These are phyloP conservation scores for Cybosia mesomella DNA, from an alignment of 2,888 invertebrate species.

Conservation along the genomic window DNA sequence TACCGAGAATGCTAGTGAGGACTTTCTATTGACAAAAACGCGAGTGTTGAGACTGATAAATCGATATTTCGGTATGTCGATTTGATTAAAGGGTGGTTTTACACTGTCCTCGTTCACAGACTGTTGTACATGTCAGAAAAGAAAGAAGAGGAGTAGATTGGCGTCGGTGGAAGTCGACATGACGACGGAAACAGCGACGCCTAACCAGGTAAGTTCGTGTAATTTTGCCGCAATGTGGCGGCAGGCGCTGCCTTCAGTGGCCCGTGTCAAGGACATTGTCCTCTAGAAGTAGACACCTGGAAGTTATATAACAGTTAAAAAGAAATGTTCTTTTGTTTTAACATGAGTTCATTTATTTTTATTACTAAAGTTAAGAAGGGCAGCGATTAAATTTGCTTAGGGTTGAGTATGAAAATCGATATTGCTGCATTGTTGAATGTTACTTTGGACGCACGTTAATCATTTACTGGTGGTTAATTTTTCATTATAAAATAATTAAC, in stretches of 20 bases:
- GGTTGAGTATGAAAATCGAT: conserved; percentile 19
- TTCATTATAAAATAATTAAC: background rate
- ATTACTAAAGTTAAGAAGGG: background rate
- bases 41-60: conserved; percentile 69
- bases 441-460: background rate
- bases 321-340: conserved; percentile 17
- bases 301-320: conserved; percentile 58
- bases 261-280: conserved; percentile 69
- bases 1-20: conserved; percentile 65
- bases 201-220: conserved; percentile 76
- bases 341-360: background rate
- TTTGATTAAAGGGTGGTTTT: conserved; percentile 53
- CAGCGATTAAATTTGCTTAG: background rate
- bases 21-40: conserved; percentile 55
- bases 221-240: conserved; percentile 63
- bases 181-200: conserved; percentile 85
- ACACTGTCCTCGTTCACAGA: conserved; percentile 71
- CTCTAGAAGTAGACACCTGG: conserved; percentile 57
- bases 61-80: conserved; percentile 71
- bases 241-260: conserved; percentile 54
- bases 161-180: conserved; percentile 76
- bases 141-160: conserved; percentile 75
- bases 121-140: conserved; percentile 82
- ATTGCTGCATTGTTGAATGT: conserved; percentile 16
- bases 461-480: background rate